phyloP scores from a whole-genome alignment of 1,140 invertebrate genomes.

The Drosophila erecta region DNA sequence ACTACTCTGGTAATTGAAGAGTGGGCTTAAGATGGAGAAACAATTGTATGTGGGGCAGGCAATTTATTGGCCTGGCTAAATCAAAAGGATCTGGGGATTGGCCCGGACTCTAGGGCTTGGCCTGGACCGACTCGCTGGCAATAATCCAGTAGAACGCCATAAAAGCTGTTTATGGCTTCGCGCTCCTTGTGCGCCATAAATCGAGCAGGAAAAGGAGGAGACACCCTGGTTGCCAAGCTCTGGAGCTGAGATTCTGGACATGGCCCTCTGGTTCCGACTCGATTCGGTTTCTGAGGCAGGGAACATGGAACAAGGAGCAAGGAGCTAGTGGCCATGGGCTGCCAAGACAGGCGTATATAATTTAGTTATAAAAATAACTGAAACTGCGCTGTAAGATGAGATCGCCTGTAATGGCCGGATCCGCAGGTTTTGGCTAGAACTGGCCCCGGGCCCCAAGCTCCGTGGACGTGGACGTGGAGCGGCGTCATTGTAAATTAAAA shows the following conservation, averaged over 20 bases:
- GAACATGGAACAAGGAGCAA: neutral
- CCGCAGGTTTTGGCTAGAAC: slow-evolving; percentile 13
- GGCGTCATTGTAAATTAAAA: slow-evolving; percentile 80
- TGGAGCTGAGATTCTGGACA: slow-evolving; percentile 35
- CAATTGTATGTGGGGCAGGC: slow-evolving; percentile 67
- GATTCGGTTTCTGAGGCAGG: neutral
- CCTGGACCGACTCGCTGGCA: slow-evolving; percentile 28
- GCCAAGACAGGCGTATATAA: slow-evolving; percentile 75
- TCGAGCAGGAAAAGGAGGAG: slow-evolving; percentile 63
- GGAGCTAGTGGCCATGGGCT: slow-evolving; percentile 35
- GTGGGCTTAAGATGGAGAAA: slow-evolving; percentile 29
- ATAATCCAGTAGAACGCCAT: slow-evolving; percentile 84
- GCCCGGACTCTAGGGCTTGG: slow-evolving; percentile 9
- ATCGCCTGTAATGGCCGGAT: slow-evolving; percentile 57
- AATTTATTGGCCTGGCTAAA: slow-evolving; percentile 75
- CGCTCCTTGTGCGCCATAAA: slow-evolving; percentile 83
- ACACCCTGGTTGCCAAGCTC: slow-evolving; percentile 5
- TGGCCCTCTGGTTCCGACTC: neutral
- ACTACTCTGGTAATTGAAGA: slow-evolving; percentile 54
- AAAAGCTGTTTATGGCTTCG: slow-evolving; percentile 84
- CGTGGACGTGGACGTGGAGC: slow-evolving; percentile 12
- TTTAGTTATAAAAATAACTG: slow-evolving; percentile 84
- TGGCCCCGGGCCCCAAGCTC: neutral
- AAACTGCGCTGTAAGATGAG: slow-evolving; percentile 74
- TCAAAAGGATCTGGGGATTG: slow-evolving; percentile 58